A percentile compares a stretch with the other conserved stretches of the same genome.
Conservation (phyloP, 2,888 invertebrate genomes). For the Drosophila lacicola region DNA sequence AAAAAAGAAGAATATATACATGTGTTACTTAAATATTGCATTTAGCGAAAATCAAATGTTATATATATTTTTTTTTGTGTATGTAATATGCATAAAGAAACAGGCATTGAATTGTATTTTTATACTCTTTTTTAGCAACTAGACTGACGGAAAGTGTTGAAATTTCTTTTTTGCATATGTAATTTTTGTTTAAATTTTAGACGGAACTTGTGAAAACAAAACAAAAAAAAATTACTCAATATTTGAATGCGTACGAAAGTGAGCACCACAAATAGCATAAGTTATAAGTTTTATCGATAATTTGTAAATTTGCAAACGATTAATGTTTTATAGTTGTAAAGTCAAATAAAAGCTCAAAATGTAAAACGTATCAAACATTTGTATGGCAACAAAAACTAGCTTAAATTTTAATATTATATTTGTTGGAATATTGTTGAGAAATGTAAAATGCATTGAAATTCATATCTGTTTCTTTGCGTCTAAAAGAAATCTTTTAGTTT, state of each 20-base stretch:
- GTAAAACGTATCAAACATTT: slow-evolving; percentile 4
- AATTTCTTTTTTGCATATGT: slow-evolving; percentile 22
- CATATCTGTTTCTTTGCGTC: too few species aligned
- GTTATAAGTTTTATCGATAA: slow-evolving; percentile 57
- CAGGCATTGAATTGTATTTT: slow-evolving; percentile 48
- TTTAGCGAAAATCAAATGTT: slow-evolving; percentile 58
- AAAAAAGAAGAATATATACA: slow-evolving; percentile 27
- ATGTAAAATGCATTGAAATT: too few species aligned
- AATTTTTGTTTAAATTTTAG: slow-evolving; percentile 34
- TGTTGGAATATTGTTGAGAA: not conserved
- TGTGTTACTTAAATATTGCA: slow-evolving; percentile 72
- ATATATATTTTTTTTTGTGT: slow-evolving; percentile 34
- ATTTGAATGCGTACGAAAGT: slow-evolving; percentile 42
- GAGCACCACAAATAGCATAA: slow-evolving; percentile 64
- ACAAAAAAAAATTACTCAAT: slow-evolving; percentile 53
- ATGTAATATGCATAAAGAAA: slow-evolving; percentile 17
- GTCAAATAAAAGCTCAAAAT: slow-evolving; percentile 58
- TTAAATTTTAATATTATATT: not conserved
- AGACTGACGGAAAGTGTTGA: slow-evolving; percentile 66
- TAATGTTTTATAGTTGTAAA: slow-evolving; percentile 69
- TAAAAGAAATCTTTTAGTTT: too few species aligned
- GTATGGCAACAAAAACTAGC: not conserved
- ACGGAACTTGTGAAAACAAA: slow-evolving; percentile 31
- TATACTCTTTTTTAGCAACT: slow-evolving; percentile 53
- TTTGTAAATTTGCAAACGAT: slow-evolving; percentile 61